phyloP scores from a whole-genome alignment of 2,113 vertebrate genomes.

The Irena cyanogastra region DNA sequence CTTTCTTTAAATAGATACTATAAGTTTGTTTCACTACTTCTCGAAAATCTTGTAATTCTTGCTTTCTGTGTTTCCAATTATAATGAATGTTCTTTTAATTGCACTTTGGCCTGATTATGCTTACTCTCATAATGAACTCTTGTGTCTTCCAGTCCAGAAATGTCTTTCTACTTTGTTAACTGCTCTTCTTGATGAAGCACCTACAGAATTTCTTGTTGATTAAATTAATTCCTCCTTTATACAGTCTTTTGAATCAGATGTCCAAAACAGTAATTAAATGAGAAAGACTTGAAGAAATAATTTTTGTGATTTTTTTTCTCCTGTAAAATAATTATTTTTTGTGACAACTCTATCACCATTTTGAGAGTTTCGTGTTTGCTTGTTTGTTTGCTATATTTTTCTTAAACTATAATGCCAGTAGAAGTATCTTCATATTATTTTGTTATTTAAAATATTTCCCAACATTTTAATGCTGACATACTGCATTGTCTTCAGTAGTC shows the following conservation, averaged over 20 bases:
- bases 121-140: constrained; percentile 20
- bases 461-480: not conserved
- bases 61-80: constrained; percentile 12
- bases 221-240: constrained; percentile 33
- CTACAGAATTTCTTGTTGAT: constrained; percentile 40
- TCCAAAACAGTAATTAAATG: constrained; percentile 39
- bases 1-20: not conserved
- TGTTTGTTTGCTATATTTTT: not conserved
- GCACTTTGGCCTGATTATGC: constrained; percentile 9
- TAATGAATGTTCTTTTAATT: constrained; percentile 14
- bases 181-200: constrained; percentile 40
- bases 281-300: constrained; percentile 2
- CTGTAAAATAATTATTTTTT: not conserved
- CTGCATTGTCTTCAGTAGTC: not conserved
- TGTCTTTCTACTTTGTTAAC: constrained; percentile 40
- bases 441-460: not conserved
- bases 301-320: not conserved
- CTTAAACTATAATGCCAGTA: not conserved
- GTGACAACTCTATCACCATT: not conserved
- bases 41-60: not conserved
- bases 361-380: not conserved
- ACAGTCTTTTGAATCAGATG: not conserved
- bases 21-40: not conserved
- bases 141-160: constrained; percentile 27
- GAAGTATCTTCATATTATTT: not conserved